These are phyloP conservation scores for Hexactinellida sp. DNA, from an alignment of 37 sponge, comb jelly and placozoan genomes.

Conservation along the genomic window DNA sequence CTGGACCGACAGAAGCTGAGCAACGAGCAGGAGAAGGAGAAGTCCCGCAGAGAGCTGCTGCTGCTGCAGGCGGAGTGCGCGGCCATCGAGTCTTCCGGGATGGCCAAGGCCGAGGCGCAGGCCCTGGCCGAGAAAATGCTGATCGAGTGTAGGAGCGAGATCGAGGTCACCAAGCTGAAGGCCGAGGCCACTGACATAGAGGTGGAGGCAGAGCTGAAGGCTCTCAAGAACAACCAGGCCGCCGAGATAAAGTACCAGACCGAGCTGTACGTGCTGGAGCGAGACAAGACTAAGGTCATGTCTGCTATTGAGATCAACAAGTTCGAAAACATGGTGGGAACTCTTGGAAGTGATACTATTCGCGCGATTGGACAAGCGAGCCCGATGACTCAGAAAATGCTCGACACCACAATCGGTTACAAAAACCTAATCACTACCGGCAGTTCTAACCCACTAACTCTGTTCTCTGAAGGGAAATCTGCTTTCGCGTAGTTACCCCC, in stretches of 20 bases:
- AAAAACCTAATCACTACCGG: neutral
- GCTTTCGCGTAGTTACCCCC: neutral
- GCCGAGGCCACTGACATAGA: conserved; percentile 70
- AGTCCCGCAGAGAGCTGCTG: conserved; percentile 48
- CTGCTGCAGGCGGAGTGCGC: conserved; percentile 77
- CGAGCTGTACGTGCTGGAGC: conserved; percentile 61
- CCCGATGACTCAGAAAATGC: conserved; percentile 13
- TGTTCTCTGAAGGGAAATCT: neutral
- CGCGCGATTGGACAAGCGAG: conserved; percentile 4
- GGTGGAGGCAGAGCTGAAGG: conserved; percentile 43
- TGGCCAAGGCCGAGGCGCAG: conserved; percentile 81
- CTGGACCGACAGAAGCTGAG: conserved; percentile 80
- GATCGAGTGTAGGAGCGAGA: conserved; percentile 81
- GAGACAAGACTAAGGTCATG: conserved; percentile 44
- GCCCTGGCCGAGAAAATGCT: conserved; percentile 72
- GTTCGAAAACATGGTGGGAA: neutral
- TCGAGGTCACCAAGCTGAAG: conserved; percentile 70
- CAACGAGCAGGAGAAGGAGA: conserved; percentile 71
- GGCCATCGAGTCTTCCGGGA: conserved; percentile 84
- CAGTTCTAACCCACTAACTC: neutral
- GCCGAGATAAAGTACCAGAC: conserved; percentile 57
- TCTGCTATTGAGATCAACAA: conserved; percentile 55
- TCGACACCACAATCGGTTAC: neutral
- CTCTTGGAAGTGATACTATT: neutral
- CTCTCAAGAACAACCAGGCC: conserved; percentile 30